Base-by-base conservation (phyloP, 2,113 vertebrate genomes). In the Lethenteron camtschaticum region DNA sequence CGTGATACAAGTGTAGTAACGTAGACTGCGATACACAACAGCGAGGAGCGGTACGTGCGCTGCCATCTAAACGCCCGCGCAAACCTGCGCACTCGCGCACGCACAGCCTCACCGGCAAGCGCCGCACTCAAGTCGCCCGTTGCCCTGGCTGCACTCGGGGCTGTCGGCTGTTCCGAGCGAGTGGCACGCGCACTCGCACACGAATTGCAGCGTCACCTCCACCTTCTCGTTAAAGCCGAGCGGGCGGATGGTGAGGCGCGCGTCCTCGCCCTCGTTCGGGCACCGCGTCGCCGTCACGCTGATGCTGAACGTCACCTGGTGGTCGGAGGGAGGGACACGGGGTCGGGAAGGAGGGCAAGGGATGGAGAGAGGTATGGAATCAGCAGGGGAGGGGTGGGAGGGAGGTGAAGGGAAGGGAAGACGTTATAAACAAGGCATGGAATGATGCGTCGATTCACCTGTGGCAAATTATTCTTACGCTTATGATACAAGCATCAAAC, bases 181-280 rank as follows among this genome's bases (percentile, higher is more conserved):
- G 12, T 91, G 86, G 60, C 84, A 86, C 4, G 79, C 56, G 71
- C 84, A 86, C 3, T 77, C 60, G 69, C 84, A 86, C 55, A 78
- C 10, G 0, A 79, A 82, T 7, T 75, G 58, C 68, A 85, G 10
- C 8, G 77, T 76, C 68, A 85, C 74, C 10, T 55, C 77, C 71
- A 86, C 70, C 70, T 79, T 78, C 70, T 86, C 84, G 0, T 73
- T 77, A 72, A 85, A 82, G 68, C 84, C 84, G 12, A 81, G 79
- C 10, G 77, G 69, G 69, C 74, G 76, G n/a, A 81, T 80, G n/a
- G 70, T 12, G 20, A 73, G 10, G 14, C 20, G 57, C 2, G 56
- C 41, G 10, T 70, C 59, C 13, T 66, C 55, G 3, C 13, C 12
- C 12, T 69, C 57, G 11, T 14, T 41, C 55, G 20, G 58, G 68